Evolutionary conservation across 2,113 vertebrate species (phyloP), one percentile per base, ranked within the genome.

Genomic region (Pachycephala philippinensis): DNA sequence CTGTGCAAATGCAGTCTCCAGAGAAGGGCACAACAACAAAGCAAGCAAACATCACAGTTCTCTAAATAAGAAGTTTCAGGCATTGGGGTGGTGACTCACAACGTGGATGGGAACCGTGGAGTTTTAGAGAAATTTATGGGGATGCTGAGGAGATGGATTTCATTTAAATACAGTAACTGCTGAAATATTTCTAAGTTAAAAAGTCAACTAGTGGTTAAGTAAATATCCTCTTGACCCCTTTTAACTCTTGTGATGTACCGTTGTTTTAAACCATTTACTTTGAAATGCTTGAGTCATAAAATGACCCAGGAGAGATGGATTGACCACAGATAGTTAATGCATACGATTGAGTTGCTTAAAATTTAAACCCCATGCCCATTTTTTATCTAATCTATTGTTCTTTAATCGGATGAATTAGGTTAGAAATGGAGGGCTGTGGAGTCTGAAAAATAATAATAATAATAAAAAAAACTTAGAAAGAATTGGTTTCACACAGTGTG

Each of bases 81-180:
- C 93, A 26, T 89, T 89, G 86, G 93, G 90, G 86, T 61, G 45
- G 7, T 89, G 96, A 96, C 91, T 98, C 74, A 75, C 47, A 35
- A 61, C 12, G 5, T 90, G 93, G 93, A 96, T 77, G 64, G 88
- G 90, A 95, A 69, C 84, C 81, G 88, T 96, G 94, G 76, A 93
- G 90, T 97, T 97, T 94, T 44, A 64, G 85, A 92, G 83, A 97
- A 96, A 97, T 98, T 97, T 97, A 97, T 95, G 94, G 60, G 78
- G 92, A 95, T 94, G 69, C 77, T 78, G 93, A 95, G 94, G 94
- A 94, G 93, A 95, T 52, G 94, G 85, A 92, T 92, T 96, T 97
- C 49, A 88, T 97, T 97, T 97, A 75, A 97, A 96, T 97, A 96
- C 89, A 87, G 84, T 94, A 96, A 93, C 91, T 95, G 85, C 93